Conservation (phyloP, 2,113 vertebrate genomes). For the Cyprinodon variegatus region DNA sequence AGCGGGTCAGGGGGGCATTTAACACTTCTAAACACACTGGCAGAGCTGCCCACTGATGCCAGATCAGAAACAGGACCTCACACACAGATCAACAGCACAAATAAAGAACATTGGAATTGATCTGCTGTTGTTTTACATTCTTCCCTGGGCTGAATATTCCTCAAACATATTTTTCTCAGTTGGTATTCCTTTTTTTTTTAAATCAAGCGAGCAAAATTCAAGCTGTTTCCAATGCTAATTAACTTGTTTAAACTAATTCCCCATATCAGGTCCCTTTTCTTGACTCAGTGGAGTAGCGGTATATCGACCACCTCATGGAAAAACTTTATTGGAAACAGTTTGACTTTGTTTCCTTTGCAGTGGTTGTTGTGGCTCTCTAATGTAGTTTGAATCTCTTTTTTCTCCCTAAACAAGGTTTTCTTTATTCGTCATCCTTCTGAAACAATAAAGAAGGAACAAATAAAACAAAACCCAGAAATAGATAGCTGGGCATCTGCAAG, state of each 20-base stretch:
- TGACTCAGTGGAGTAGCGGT: not conserved
- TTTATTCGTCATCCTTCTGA: not conserved
- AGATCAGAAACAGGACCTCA: constrained; percentile 63
- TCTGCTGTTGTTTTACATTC: constrained; percentile 31
- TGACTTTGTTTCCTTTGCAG: not conserved
- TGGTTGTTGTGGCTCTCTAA: not conserved
- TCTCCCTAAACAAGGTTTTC: not conserved
- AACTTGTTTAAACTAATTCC: constrained; percentile 5
- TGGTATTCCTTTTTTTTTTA: not conserved
- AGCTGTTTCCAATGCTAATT: constrained; percentile 8
- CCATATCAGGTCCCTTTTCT: constrained; percentile 13
- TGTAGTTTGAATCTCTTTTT: constrained; percentile 2
- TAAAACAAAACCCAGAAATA: not conserved
- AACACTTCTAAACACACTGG: constrained; percentile 73
- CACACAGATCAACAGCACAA: constrained; percentile 38
- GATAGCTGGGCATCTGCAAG: not conserved
- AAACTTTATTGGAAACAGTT: constrained; percentile 9
- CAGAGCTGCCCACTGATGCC: constrained; percentile 56
- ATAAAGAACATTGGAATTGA: constrained; percentile 15
- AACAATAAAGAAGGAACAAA: constrained; percentile 15
- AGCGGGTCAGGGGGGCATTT: constrained; percentile 72
- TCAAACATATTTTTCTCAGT: not conserved
- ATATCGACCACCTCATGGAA: not conserved
- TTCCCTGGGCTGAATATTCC: not conserved
- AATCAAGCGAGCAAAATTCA: constrained; percentile 3